Base-by-base conservation (phyloP, 2,113 vertebrate species). In the Columbina picui region DNA sequence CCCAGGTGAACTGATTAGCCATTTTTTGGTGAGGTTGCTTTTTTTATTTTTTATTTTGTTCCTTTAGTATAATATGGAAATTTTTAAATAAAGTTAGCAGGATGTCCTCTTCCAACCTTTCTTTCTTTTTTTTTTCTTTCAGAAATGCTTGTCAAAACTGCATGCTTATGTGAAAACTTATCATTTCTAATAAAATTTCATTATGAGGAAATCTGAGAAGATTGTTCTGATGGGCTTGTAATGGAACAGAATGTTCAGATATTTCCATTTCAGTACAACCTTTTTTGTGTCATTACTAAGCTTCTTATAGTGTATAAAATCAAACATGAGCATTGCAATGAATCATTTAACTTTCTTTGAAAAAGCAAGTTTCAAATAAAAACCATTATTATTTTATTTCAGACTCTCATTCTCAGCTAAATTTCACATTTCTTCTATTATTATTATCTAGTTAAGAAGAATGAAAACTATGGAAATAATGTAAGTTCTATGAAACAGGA, bases 151-250 rank as follows among this genome's bases (percentile, higher is more conserved):
- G 73, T 91, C 60, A 74, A 89, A 84, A 89, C 29, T 61, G 21
- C 38, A 81, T 78, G 52, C 25, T 57, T 87, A 22, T 77, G 32
- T 87, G 77, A 95, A 95, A 95, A 93, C 77, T 45, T 81, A 84
- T 87, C 84, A 70, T 81, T 84, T 91, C 60, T 77, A 94, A 94
- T 89, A 89, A 95, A 95, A 79, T 74, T 90, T 87, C 56, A 74
- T 95, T 90, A 74, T 77, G 34, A 74, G 77, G 45, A 85, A 73
- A 82, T 79, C 59, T 57, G 64, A 87, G 67, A 88, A 90, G 47
- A 89, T 74, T 94, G 52, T 68, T 89, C 77, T 95, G 76, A 87
- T 90, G 83, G 87, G 60, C 34, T 86, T 70, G 57, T 89, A 92
- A 92, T 78, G 38, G 89, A 93, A 95, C 60, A 86, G 73, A 92